Base-by-base conservation (phyloP, 1,140 invertebrate genomes). In the Schlechtendalia chinensis region DNA sequence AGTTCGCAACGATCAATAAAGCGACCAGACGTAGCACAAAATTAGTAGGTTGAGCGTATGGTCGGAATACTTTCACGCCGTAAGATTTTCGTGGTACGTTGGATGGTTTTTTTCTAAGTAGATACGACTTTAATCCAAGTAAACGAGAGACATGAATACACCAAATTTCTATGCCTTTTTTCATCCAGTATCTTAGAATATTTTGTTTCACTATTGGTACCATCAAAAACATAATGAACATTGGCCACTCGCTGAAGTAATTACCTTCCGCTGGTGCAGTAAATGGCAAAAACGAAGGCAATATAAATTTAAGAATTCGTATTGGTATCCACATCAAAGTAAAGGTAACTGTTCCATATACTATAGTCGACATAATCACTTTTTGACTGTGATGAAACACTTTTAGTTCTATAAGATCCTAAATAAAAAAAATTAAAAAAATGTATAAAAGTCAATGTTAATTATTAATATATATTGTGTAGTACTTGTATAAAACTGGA, bases 371-470 rank as follows among this genome's bases (percentile, higher is more conserved):
- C 1, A 94, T 93, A 5, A 98, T 88, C 59, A 99, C 89, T 80
- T 97, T 89, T 47, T 96, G 89, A 6, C 96, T 90, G 85, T 99
- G 97, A 79, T 93, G 89, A 67, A 96, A 87, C 61, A 99, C 32
- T 39, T 94, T 12, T 96, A 94, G 98, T 88, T 85, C 99, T 96
- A 82, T 99, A 99, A 97, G 99, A 99, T 90, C 98, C 91, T 82
- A 84, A 81, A 39, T 82, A 80, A 32, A 29, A 32, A 65, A 32
- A 65, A 27, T 24, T 3, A 61, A 61, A 19, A 61, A 61, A 19
- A 61, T 24, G n/a, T 61, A 3, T 80, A 24, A 16, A 47, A 24
- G 14, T 63, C 5, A 16, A 24, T 19, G 1, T 53, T 53, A 53
- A 53, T 53, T 16, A 11, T 53, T 12, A 1, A 17, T 50, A n/a